Evolutionary conservation across 2,888 invertebrate species (phyloP).

Genomic region (Yponomeuta malinellus): DNA sequence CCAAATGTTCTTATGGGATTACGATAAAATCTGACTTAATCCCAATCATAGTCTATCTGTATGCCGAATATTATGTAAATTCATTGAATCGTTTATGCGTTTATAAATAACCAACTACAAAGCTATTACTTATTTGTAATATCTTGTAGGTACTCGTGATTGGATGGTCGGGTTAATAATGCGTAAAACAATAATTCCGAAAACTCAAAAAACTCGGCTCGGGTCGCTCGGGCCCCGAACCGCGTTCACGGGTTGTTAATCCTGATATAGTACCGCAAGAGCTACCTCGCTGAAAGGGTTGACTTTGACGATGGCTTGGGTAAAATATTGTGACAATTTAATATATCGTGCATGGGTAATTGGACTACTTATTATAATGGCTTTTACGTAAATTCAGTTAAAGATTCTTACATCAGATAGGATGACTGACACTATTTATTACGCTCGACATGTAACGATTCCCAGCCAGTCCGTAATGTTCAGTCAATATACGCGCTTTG

Average conservation of each 20-base stretch:
- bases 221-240: conserved; percentile 39
- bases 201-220: conserved; percentile 60
- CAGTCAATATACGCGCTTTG: conserved; percentile 50
- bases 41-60: no score
- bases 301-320: conserved; percentile 38
- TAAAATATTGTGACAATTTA: conserved; percentile 64
- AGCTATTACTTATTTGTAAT: conserved; percentile 15
- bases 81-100: no score
- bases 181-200: conserved; percentile 66
- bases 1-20: no score
- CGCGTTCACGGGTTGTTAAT: conserved; percentile 68
- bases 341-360: conserved; percentile 17
- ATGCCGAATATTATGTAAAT: no score
- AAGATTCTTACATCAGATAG: background rate
- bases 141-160: conserved; percentile 58
- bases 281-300: conserved; percentile 58
- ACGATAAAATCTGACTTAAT: no score
- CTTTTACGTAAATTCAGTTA: background rate
- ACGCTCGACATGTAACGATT: background rate
- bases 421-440: background rate
- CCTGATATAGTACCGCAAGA: conserved; percentile 62
- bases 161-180: conserved; percentile 71
- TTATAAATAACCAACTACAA: no score
- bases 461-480: conserved; percentile 33
- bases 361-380: conserved; percentile 13